These are phyloP conservation scores for Menidia menidia DNA, from an alignment of 2,797 vertebrate genomes.

Conservation along the genomic window DNA sequence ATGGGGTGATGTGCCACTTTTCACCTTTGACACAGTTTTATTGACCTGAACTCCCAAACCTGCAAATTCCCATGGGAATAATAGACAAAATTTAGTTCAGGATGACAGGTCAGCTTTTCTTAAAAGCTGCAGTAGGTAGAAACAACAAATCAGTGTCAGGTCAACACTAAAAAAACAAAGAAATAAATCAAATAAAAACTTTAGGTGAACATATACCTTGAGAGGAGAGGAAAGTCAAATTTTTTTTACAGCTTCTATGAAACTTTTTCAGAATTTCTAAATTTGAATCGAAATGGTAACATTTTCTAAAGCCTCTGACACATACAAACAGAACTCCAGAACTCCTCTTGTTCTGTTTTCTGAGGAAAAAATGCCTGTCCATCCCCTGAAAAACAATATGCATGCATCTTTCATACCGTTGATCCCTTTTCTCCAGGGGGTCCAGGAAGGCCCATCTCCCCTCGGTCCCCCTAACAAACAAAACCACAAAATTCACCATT, in stretches of 20 bases:
- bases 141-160: not conserved
- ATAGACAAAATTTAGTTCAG: slow-evolving; percentile 50
- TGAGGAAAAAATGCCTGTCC: not conserved
- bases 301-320: not conserved
- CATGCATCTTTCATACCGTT: slow-evolving; percentile 83
- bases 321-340: no score
- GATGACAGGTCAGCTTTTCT: slow-evolving; percentile 17
- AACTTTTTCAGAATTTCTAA: no score
- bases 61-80: slow-evolving; percentile 82
- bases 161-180: no score
- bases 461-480: slow-evolving; percentile 90
- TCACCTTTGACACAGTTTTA: not conserved
- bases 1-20: slow-evolving; percentile 12
- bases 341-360: no score
- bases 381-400: not conserved
- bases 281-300: not conserved
- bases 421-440: slow-evolving; percentile 95
- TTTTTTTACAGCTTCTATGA: no score
- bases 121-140: slow-evolving; percentile 1
- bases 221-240: no score
- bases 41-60: slow-evolving; percentile 36
- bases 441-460: slow-evolving; percentile 91
- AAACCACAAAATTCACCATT: slow-evolving; percentile 9
- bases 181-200: no score
- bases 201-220: no score